phyloP scores from a whole-genome alignment of 2,113 vertebrate species.

The Oplegnathus fasciatus region DNA sequence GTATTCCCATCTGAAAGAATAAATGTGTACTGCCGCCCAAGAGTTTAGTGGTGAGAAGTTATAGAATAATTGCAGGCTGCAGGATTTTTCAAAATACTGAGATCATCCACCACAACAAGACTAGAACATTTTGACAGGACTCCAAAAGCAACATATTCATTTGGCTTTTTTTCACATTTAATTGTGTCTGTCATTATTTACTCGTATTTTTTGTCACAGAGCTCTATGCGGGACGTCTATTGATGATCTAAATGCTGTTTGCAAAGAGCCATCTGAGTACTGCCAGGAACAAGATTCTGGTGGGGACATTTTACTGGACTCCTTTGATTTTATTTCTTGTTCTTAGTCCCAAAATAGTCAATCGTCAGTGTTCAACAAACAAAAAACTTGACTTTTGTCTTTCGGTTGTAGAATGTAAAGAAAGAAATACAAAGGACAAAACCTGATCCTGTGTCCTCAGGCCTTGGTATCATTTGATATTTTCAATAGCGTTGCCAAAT shows the following conservation, averaged over 20 bases:
- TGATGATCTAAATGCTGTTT: neutral
- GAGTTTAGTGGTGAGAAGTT: conserved; percentile 24
- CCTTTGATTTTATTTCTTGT: neutral
- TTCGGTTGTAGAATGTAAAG: neutral
- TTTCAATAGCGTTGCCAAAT: neutral
- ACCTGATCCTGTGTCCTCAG: neutral
- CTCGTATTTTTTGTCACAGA: neutral
- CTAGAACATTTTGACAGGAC: neutral
- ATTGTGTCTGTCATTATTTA: neutral
- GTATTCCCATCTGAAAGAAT: conserved; percentile 38
- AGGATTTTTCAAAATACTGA: neutral
- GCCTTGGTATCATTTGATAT: neutral
- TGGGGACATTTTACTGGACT: neutral
- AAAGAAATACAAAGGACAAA: neutral
- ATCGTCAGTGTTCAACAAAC: neutral
- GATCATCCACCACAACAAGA: neutral
- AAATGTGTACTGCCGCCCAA: neutral
- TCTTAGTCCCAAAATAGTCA: too few species aligned
- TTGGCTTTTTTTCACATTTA: neutral
- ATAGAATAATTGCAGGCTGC: neutral
- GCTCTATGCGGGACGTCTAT: neutral
- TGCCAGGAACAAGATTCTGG: neutral
- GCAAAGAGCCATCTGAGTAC: neutral
- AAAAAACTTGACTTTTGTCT: neutral
- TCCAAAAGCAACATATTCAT: neutral